Evolutionary conservation across 2,797 vertebrate genomes (phyloP).

Genomic region (Thalassophryne amazonica): DNA sequence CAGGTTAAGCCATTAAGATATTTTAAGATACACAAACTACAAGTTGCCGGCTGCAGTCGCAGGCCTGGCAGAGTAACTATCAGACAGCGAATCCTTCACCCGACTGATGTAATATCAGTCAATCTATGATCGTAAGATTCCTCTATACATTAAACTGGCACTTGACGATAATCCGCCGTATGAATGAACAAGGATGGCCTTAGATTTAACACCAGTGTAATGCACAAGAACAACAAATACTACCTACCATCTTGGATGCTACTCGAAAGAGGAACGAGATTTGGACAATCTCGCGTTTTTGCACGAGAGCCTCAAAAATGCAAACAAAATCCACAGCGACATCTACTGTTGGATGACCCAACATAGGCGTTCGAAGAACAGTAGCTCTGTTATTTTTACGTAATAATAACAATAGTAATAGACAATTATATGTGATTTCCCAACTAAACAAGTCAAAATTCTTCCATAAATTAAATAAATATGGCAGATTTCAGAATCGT

Average conservation of each 20-base stretch:
- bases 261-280: constrained; percentile 73
- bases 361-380: too few relatives aligned
- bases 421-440: too few relatives aligned
- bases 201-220: constrained; percentile 42
- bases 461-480: too few relatives aligned
- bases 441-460: too few relatives aligned
- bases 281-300: constrained; percentile 70
- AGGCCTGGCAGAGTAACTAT: constrained; percentile 16
- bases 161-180: not conserved
- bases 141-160: accelerated
- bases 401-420: too few relatives aligned
- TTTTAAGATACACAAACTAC: accelerated
- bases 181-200: constrained; percentile 45
- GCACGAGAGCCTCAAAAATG: constrained; percentile 56
- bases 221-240: not conserved
- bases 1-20: not conserved
- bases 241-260: constrained; percentile 80
- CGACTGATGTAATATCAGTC: constrained; percentile 6
- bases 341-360: not conserved
- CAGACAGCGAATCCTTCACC: not conserved
- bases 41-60: not conserved
- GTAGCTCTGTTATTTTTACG: too few relatives aligned
- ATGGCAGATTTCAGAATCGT: too few relatives aligned
- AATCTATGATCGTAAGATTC: accelerated
- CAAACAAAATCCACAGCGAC: constrained; percentile 43